Evolutionary conservation across 1,140 invertebrate species (phyloP), one percentile per base, ranked within the genome.

Genomic region (Lordiphosa mommai): DNA sequence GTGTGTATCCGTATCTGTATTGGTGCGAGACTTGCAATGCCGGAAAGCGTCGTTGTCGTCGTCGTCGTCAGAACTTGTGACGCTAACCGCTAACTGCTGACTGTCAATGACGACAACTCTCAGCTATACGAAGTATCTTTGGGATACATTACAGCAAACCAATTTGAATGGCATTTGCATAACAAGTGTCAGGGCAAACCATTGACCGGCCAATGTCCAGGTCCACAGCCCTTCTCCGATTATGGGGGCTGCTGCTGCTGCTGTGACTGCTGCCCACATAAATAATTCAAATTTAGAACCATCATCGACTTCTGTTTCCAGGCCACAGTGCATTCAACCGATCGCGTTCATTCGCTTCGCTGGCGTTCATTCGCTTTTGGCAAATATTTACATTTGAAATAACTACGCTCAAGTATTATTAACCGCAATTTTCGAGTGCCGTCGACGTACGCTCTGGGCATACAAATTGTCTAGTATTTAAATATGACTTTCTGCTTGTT

Each of bases 161-260:
- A 61, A 61, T 84, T 84, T 82, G 72, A 76, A 84, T 84, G 44
- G 52, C 63, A 82, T 82, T 82, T 84, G 77, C 77, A 82, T 82
- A 69, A 68, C 77, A 72, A 84, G 56, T 72, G 67, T 60, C 55
- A 57, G 37, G 49, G 33, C 27, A 32, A 33, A 13, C 33, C 33
- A 16, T 27, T n/a, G 17, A 20, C 30, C 38, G 9, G 10, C 47
- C 46, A 49, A 17, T 33, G 6, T 33, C 36, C 47, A 38, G 16
- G 10, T 47, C 36, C 52, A 20, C 50, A 49, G 71, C 76, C 76
- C 76, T 82, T 80, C 32, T 17, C 29, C 30, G 16, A 51, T 51
- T 51, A 51, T 27, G 13, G 13, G n/a, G n/a, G n/a, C n/a, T n/a
- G n/a, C n/a, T n/a, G n/a, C n/a, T n/a, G 32, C 13, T 12, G 10